Percentiles rank a stretch among this genome's conserved stretches.
Evolutionary conservation across 2,888 invertebrate genomes (phyloP).

Genomic region (Leptinotarsa peninsularis): DNA sequence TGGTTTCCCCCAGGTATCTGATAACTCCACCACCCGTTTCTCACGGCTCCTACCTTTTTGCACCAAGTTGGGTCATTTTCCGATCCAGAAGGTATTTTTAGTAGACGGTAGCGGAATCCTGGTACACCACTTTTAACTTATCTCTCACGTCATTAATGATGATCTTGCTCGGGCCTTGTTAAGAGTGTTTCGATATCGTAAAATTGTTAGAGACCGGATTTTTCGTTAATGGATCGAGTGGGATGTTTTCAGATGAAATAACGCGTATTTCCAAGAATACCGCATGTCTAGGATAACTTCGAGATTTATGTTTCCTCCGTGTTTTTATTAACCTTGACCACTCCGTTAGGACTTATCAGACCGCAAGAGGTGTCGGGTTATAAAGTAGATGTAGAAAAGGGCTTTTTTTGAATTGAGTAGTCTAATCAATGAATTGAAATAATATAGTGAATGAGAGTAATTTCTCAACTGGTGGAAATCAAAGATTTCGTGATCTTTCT

Average conservation of each 20-base stretch:
- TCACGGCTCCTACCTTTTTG: conserved; percentile 19
- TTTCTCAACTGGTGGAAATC: no score
- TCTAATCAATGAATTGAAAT: background rate
- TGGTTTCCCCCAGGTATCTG: background rate
- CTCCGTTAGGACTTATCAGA: conserved; percentile 27
- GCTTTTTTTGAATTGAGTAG: background rate
- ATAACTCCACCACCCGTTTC: conserved; percentile 6
- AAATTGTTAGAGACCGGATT: conserved; percentile 58
- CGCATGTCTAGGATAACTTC: conserved; percentile 43
- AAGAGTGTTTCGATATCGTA: conserved; percentile 59
- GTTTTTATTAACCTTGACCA: conserved; percentile 36
- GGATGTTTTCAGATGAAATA: conserved; percentile 57
- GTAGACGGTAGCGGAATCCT: conserved; percentile 65
- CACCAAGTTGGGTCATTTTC: conserved; percentile 22
- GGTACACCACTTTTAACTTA: conserved; percentile 62
- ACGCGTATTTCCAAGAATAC: conserved; percentile 56
- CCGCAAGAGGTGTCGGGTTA: conserved; percentile 28
- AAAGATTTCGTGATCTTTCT: no score
- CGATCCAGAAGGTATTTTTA: conserved; percentile 59
- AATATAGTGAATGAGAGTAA: no score
- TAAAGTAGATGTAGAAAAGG: conserved; percentile 22
- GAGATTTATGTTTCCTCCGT: conserved; percentile 48
- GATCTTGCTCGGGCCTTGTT: conserved; percentile 62
- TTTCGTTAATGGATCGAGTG: conserved; percentile 62
- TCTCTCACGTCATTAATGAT: conserved; percentile 61